Evolutionary conservation across 1,140 invertebrate species (phyloP).

Genomic region (Ruditapes philippinarum): DNA sequence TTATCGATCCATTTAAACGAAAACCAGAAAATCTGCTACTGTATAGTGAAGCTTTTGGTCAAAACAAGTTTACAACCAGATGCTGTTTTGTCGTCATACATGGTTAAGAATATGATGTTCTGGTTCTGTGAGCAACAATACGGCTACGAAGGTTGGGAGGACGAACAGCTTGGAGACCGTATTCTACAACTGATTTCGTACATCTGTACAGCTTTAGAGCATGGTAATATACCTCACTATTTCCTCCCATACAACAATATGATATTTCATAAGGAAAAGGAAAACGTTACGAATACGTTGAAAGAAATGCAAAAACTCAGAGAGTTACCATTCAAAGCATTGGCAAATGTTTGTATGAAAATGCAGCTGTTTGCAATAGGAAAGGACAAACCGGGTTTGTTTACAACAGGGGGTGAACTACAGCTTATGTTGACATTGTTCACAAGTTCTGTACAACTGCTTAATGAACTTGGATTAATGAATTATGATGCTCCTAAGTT

Average conservation of each 20-base stretch:
- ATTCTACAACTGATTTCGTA: constrained; percentile 52
- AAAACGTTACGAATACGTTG: not conserved
- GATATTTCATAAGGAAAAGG: constrained; percentile 42
- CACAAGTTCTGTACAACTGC: constrained; percentile 39
- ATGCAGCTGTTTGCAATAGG: constrained; percentile 16
- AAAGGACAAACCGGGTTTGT: not conserved
- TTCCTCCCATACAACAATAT: constrained; percentile 61
- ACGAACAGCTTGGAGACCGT: constrained; percentile 23
- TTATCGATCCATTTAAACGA: not conserved
- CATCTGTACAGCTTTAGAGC: constrained; percentile 24
- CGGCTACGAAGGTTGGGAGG: constrained; percentile 21
- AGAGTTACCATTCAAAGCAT: constrained; percentile 9
- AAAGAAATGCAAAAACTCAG: constrained; percentile 19
- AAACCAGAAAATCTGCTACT: constrained; percentile 59
- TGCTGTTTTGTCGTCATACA: constrained; percentile 61
- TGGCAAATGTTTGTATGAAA: constrained; percentile 24
- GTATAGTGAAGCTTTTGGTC: constrained; percentile 47
- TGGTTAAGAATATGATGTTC: constrained; percentile 68
- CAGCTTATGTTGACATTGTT: constrained; percentile 5
- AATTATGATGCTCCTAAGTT: constrained; percentile 20
- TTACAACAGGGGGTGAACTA: constrained; percentile 2
- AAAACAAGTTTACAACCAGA: constrained; percentile 39
- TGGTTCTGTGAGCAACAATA: constrained; percentile 66
- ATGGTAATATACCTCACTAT: constrained; percentile 51
- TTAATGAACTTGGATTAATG: constrained; percentile 34